Base-by-base conservation (phyloP, 37 sponge, comb jelly and placozoan species). In the Halichondria panicea region DNA sequence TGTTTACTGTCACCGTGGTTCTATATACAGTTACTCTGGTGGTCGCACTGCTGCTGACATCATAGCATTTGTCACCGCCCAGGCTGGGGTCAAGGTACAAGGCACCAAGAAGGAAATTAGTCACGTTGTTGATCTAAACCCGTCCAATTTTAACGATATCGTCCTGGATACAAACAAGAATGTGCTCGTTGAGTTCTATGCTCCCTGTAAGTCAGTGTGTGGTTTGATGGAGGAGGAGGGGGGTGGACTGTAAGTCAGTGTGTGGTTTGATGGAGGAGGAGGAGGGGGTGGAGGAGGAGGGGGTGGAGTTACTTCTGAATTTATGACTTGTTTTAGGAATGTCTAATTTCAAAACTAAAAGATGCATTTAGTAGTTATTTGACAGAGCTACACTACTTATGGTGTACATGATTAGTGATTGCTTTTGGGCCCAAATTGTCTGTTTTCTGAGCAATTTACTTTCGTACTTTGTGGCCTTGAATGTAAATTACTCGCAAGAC, bases 131-230 rank as follows among this genome's bases (percentile, higher is more conserved):
- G 92, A 91, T 35, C 84, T 97, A 3, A 66, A 82, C 72, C 44
- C 78, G 13, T 44, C 59, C 22, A 97, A 97, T 77, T 97, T 97
- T 72, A 88, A 97, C 44, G 21, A 11, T 30, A 70, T 97, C 57
- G 94, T 89, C 25, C 69, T 61, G 74, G 89, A 93, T 41, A 35
- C 77, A 19, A 55, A 65, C 24, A 93, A 94, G 63, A 79, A 97
- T 81, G 97, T 97, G n/a, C 82, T 97, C 13, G 97, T 97, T 27
- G 97, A 97, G 82, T 97, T 97, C 74, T 97, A 91, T 86, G 97
- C 97, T 19, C 97, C 97, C 42, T 97, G 96, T 95, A 50, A 85
- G 92, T 88, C 25, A 33, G 1, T 9, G 62, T 46, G 11, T 31
- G 25, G 22, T 15, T 22, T 27, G 8, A 60, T 18, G 62, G 62